These are phyloP conservation scores for Campoplex nolae DNA, from an alignment of 2,888 invertebrate genomes.

Conservation along the genomic window DNA sequence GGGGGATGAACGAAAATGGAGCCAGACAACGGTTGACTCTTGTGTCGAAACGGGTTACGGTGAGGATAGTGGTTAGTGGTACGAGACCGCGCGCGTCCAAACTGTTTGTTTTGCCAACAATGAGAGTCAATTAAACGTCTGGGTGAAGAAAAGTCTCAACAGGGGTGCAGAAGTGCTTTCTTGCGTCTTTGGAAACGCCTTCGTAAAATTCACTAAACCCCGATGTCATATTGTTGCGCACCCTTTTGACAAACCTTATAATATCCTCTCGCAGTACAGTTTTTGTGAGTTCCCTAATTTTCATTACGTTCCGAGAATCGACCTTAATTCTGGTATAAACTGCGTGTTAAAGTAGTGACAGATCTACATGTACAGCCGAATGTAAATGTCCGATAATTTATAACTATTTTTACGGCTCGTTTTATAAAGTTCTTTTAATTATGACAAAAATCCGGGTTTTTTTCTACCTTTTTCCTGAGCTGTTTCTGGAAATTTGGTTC, in stretches of 20 bases:
- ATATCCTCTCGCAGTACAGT: not conserved
- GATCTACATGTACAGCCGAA: not conserved
- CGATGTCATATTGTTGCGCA: constrained; percentile 20
- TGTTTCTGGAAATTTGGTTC: not conserved
- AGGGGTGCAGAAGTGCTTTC: constrained; percentile 55
- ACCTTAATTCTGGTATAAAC: not conserved
- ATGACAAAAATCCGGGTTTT: not conserved
- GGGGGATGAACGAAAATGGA: not conserved
- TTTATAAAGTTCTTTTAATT: not conserved
- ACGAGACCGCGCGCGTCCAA: constrained; percentile 44
- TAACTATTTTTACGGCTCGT: not conserved
- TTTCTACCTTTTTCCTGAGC: not conserved
- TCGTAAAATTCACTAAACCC: constrained; percentile 24
- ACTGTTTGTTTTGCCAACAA: constrained; percentile 78
- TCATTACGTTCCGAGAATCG: constrained; percentile 32
- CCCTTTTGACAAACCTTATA: constrained; percentile 42
- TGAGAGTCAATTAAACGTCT: constrained; percentile 73
- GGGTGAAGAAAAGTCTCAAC: constrained; percentile 42
- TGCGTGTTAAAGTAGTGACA: not conserved
- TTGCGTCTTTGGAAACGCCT: constrained; percentile 41
- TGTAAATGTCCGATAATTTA: not conserved
- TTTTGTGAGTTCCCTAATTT: constrained; percentile 24
- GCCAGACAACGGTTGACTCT: constrained; percentile 25
- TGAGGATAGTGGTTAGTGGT: constrained; percentile 50
- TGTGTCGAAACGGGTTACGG: constrained; percentile 25